phyloP scores from a whole-genome alignment of 2,797 vertebrate genomes.

The Potorous gilbertii region DNA sequence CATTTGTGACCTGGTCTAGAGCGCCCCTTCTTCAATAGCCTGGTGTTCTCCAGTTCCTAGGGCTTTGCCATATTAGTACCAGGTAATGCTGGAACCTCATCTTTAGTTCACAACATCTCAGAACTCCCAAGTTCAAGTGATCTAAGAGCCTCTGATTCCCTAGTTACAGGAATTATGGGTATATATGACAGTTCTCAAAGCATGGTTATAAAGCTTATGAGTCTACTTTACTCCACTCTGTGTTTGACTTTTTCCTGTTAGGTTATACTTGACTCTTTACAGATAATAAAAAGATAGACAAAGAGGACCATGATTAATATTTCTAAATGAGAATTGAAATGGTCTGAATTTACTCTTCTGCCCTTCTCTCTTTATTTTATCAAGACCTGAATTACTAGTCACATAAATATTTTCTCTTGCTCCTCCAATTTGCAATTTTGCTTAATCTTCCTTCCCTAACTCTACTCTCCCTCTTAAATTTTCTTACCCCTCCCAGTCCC shows the following conservation, averaged over 20 bases:
- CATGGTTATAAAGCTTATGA: neutral
- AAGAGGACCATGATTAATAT: neutral
- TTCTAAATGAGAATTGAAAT: neutral
- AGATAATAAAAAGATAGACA: neutral
- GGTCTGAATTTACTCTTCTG: neutral
- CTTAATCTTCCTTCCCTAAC: no score
- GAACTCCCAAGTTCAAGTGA: neutral
- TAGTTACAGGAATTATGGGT: neutral
- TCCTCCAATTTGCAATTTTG: no score
- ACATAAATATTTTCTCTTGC: neutral
- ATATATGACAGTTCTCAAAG: neutral
- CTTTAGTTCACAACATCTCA: neutral
- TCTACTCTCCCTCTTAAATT: no score
- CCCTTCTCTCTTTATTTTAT: neutral
- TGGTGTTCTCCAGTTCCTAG: neutral
- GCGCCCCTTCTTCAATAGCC: neutral
- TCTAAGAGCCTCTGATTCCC: neutral
- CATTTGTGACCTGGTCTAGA: neutral
- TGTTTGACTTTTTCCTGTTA: neutral
- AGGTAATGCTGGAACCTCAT: neutral
- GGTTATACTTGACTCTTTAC: neutral
- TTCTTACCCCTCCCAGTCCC: no score
- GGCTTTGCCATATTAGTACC: neutral
- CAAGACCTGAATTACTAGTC: neutral
- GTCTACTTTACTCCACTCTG: neutral